Evolutionary conservation across 2,888 invertebrate genomes (phyloP).

Genomic region (Carpatolechia fugitivella): DNA sequence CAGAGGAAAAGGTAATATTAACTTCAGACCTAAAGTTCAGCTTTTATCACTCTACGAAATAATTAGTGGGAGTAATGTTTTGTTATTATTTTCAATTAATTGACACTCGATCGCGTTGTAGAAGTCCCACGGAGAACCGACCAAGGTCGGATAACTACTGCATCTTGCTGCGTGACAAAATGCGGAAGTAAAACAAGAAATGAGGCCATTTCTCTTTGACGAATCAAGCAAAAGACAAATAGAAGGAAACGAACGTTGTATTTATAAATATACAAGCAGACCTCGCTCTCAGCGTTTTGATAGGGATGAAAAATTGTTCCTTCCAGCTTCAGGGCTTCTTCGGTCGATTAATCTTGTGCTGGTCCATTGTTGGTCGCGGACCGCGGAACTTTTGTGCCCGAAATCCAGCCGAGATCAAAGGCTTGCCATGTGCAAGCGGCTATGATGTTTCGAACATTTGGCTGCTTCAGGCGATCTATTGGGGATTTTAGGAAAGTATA

Average conservation of each 20-base stretch:
- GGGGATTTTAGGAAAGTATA: too few relatives aligned
- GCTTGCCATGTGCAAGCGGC: slow-evolving; percentile 53
- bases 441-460: slow-evolving; percentile 50
- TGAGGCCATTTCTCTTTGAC: not conserved
- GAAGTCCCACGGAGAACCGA: too few relatives aligned
- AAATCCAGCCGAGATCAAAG: slow-evolving; percentile 65
- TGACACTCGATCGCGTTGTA: too few relatives aligned
- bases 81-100: too few relatives aligned
- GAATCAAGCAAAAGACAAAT: too few relatives aligned
- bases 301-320: slow-evolving; percentile 76
- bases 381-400: slow-evolving; percentile 68
- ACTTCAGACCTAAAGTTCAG: too few relatives aligned
- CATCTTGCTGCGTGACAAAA: too few relatives aligned
- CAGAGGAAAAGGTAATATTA: too few relatives aligned
- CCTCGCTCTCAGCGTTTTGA: slow-evolving; percentile 60
- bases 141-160: too few relatives aligned
- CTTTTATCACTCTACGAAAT: too few relatives aligned
- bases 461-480: not conserved
- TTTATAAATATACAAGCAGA: not conserved
- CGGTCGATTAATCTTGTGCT: slow-evolving; percentile 73
- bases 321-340: slow-evolving; percentile 62
- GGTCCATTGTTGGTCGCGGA: slow-evolving; percentile 68
- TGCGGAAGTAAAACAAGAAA: not conserved
- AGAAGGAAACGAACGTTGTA: not conserved
- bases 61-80: too few relatives aligned